phyloP scores from a whole-genome alignment of 2,888 invertebrate genomes.

The Odontocolon sp. region DNA sequence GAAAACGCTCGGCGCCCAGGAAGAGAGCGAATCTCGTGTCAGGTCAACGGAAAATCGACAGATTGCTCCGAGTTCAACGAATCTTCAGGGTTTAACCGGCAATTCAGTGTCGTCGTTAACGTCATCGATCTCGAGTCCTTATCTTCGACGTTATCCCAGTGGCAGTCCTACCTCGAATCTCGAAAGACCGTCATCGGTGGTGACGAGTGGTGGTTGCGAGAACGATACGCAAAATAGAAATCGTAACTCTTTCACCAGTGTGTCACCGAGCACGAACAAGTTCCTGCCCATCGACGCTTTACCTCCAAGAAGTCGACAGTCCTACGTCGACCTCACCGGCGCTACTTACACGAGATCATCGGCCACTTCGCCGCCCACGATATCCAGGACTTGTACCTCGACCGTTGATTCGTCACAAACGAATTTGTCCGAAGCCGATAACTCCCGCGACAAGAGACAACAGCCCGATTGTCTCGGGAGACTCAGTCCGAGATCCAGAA shows the following conservation, averaged over 20 bases:
- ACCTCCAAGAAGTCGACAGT: slow-evolving; percentile 53
- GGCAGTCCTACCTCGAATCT: slow-evolving; percentile 31
- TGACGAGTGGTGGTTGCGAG: slow-evolving; percentile 14
- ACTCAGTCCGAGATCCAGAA: slow-evolving; percentile 64
- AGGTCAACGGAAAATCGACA: slow-evolving; percentile 23
- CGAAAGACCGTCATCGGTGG: slow-evolving; percentile 45
- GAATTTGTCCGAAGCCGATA: slow-evolving; percentile 22
- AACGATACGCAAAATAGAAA: not conserved
- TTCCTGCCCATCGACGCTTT: slow-evolving; percentile 59
- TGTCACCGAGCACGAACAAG: slow-evolving; percentile 52
- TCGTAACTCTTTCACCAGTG: slow-evolving; percentile 37
- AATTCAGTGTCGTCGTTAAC: not conserved
- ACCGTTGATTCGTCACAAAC: slow-evolving; percentile 22
- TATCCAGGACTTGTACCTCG: slow-evolving; percentile 17
- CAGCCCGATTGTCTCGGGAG: slow-evolving; percentile 67
- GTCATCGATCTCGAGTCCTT: slow-evolving; percentile 51
- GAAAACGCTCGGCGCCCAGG: slow-evolving; percentile 11
- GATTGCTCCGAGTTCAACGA: slow-evolving; percentile 44
- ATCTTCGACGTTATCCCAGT: slow-evolving; percentile 55
- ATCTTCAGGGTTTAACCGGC: not conserved
- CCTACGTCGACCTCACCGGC: slow-evolving; percentile 60
- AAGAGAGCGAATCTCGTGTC: not conserved
- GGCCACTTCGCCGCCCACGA: slow-evolving; percentile 33
- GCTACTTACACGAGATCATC: slow-evolving; percentile 54
- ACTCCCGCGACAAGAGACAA: slow-evolving; percentile 38